These are phyloP conservation scores for Agriopis leucophaearia DNA, from an alignment of 2,888 invertebrate species.

Conservation along the genomic window DNA sequence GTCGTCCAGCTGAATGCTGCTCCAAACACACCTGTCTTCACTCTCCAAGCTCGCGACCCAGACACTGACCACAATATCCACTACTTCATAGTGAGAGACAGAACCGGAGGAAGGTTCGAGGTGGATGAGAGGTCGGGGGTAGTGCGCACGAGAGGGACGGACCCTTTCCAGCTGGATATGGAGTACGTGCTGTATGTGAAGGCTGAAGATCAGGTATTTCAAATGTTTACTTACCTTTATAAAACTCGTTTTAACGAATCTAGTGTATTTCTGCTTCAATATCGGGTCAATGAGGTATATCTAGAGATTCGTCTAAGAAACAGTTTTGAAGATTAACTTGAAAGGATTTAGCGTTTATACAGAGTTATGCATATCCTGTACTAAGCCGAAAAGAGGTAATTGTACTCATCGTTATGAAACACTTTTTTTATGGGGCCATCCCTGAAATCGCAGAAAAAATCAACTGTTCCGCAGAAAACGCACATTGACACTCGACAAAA, in stretches of 20 bases:
- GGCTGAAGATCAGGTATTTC: constrained; percentile 93
- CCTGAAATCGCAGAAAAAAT: no score
- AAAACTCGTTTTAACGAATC: background rate
- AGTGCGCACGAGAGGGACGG: constrained; percentile 95
- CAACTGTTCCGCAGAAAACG: no score
- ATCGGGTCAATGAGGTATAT: no score
- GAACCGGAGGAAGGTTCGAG: constrained; percentile 93
- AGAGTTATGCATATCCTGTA: no score
- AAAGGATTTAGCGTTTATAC: no score
- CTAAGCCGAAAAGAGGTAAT: no score
- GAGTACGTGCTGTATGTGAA: constrained; percentile 98
- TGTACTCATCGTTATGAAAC: no score
- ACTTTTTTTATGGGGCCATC: no score
- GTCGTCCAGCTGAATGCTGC: constrained; percentile 98
- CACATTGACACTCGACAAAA: no score
- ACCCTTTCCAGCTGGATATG: constrained; percentile 97
- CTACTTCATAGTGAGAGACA: constrained; percentile 97
- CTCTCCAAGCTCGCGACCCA: constrained; percentile 98
- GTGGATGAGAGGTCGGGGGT: constrained; percentile 97
- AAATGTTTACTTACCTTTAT: background rate
- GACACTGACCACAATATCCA: constrained; percentile 98
- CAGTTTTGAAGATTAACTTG: no score
- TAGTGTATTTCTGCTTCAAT: no score
- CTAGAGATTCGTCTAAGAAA: no score
- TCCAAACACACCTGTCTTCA: constrained; percentile 98